Percentiles rank a stretch among this genome's conserved stretches.
Conservation (phyloP, 2,797 vertebrate genomes). For the Siniperca obscura region DNA sequence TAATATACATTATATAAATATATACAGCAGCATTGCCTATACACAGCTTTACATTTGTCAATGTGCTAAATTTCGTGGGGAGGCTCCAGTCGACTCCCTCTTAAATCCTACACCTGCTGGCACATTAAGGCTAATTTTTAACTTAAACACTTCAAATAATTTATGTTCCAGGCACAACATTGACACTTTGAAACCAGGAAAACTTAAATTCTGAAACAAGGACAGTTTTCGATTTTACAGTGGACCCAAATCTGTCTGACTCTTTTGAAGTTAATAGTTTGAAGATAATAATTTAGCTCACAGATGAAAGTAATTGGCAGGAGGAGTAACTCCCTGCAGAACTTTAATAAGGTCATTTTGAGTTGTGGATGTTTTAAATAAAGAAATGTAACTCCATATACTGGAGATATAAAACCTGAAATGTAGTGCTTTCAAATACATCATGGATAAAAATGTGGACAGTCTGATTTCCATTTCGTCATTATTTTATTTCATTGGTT, state of each 20-base stretch:
- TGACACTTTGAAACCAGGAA: neutral
- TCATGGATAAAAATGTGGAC: slow-evolving; percentile 18
- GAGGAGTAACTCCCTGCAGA: neutral
- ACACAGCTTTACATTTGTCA: neutral
- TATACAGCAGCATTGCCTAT: neutral
- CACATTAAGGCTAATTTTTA: no score
- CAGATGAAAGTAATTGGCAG: neutral
- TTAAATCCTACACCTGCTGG: neutral
- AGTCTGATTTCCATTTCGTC: slow-evolving; percentile 53
- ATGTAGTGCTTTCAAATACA: slow-evolving; percentile 24
- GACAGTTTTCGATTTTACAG: no score
- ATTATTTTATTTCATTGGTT: slow-evolving; percentile 77
- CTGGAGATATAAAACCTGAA: neutral
- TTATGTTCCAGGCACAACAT: neutral
- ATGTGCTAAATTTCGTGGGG: neutral
- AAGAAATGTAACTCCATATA: neutral
- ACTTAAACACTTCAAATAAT: neutral
- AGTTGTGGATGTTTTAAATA: neutral
- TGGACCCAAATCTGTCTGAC: neutral
- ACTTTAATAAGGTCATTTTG: neutral
- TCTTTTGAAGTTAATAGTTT: neutral
- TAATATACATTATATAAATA: neutral
- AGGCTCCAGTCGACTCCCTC: neutral
- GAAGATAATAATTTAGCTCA: neutral
- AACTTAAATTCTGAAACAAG: neutral